Conservation (phyloP, 2,888 invertebrate species). For the Chaitophorus viminalis region DNA sequence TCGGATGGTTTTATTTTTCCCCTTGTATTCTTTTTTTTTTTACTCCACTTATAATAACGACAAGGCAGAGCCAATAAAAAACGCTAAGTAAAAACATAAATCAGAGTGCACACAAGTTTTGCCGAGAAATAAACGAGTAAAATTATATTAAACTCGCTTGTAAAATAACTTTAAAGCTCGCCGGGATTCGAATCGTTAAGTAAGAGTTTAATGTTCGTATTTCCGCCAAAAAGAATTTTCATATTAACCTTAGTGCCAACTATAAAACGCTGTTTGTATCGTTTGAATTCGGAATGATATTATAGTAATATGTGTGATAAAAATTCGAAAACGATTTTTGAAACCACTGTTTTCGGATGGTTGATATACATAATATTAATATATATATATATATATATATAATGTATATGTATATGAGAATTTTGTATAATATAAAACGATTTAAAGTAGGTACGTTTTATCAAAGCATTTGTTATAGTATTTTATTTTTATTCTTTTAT, state of each 20-base stretch:
- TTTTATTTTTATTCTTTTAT: too few relatives aligned
- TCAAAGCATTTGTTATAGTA: too few relatives aligned
- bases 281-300: not conserved
- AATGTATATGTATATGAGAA: too few relatives aligned
- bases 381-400: too few relatives aligned
- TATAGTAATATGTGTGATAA: too few relatives aligned
- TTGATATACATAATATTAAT: too few relatives aligned
- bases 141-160: conserved; percentile 22
- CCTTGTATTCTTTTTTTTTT: not conserved
- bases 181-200: not conserved
- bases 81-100: conserved; percentile 22
- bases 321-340: too few relatives aligned
- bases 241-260: not conserved
- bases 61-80: not conserved
- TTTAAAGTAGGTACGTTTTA: too few relatives aligned
- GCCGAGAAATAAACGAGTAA: not conserved
- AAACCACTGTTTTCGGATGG: too few relatives aligned
- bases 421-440: too few relatives aligned
- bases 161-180: not conserved
- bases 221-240: not conserved
- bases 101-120: not conserved
- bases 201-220: conserved; percentile 1
- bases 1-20: not conserved
- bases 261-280: not conserved
- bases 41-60: not conserved